phyloP scores from a whole-genome alignment of 2,888 invertebrate species.

The Sepiola atlantica region DNA sequence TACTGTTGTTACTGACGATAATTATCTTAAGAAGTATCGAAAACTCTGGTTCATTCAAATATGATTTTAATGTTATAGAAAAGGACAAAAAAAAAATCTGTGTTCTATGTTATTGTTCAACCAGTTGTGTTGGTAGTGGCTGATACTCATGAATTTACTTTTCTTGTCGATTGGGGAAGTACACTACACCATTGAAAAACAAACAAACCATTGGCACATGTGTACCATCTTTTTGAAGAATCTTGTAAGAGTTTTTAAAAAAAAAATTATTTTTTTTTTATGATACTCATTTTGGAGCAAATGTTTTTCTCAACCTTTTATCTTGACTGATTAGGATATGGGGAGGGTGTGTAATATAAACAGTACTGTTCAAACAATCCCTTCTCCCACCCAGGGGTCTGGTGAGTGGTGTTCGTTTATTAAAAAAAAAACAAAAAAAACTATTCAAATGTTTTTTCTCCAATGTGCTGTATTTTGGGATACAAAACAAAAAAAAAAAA shows the following conservation, averaged over 20 bases:
- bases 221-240: not conserved
- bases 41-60: slow-evolving; percentile 2
- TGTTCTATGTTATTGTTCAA: slow-evolving; percentile 32
- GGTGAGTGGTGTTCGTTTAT: not conserved
- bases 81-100: not conserved
- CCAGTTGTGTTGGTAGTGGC: slow-evolving; percentile 21
- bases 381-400: not conserved
- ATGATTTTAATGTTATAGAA: slow-evolving; percentile 24
- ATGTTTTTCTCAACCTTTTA: slow-evolving; percentile 4
- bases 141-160: slow-evolving; percentile 32
- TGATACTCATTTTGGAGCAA: not conserved
- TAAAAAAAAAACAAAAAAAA: no score
- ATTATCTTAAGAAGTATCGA: no score
- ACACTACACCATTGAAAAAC: not conserved
- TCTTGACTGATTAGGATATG: slow-evolving; percentile 32
- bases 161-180: not conserved
- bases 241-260: not conserved
- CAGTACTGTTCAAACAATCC: not conserved
- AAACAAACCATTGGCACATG: not conserved
- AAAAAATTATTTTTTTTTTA: not conserved
- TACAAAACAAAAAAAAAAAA: not conserved
- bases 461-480: not conserved
- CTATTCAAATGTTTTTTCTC: not conserved
- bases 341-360: not conserved
- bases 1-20: no score